phyloP scores from a whole-genome alignment of 2,888 invertebrate species.

The Parapristionchus giblindavisi region DNA sequence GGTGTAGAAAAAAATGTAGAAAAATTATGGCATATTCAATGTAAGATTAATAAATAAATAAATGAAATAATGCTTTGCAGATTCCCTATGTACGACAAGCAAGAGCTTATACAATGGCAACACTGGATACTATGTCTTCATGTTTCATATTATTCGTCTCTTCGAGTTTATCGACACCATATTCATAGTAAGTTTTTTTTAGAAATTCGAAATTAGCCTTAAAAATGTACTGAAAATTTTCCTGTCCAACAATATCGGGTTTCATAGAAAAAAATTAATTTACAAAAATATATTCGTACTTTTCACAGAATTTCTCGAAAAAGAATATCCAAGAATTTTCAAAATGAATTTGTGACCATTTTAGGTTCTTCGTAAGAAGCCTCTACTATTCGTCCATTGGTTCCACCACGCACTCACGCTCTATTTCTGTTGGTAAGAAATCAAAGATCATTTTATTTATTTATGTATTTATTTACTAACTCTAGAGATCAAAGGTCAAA shows the following conservation, averaged over 20 bases:
- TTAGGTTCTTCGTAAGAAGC: background rate
- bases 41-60: too few relatives aligned
- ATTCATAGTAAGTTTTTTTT: background rate
- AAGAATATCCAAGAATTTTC: background rate
- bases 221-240: background rate
- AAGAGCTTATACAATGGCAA: background rate
- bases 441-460: too few relatives aligned
- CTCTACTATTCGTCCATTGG: background rate
- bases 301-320: background rate
- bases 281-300: background rate
- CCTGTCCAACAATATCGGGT: background rate
- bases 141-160: background rate
- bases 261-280: background rate
- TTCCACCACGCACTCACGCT: slow-evolving; percentile 7
- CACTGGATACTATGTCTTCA: background rate
- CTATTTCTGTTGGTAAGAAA: background rate
- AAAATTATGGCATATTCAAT: too few relatives aligned
- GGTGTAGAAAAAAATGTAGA: too few relatives aligned
- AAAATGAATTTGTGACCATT: too few relatives aligned
- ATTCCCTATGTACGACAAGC: background rate
- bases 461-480: too few relatives aligned
- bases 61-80: too few relatives aligned
- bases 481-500: too few relatives aligned
- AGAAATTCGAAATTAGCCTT: background rate
- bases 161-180: slow-evolving; percentile 1